A percentile compares a stretch with the other conserved stretches of the same genome.
Conservation (phyloP, 1,140 invertebrate species). For the Aphis craccivora region DNA sequence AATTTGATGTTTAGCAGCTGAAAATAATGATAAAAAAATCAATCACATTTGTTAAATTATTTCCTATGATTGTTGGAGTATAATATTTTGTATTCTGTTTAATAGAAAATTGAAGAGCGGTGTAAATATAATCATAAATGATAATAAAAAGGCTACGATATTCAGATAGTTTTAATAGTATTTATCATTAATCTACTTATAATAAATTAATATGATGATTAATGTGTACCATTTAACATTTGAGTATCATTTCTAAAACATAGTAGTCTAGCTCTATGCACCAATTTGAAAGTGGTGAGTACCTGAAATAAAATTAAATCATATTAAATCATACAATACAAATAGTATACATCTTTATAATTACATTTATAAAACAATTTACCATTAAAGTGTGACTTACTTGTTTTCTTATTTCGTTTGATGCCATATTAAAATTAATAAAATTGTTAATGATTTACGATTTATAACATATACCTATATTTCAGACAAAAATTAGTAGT, state of each 20-base stretch:
- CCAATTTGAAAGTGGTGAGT: constrained; percentile 13
- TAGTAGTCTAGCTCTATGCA: constrained; percentile 41
- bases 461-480: too few species aligned
- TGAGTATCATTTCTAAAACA: constrained; percentile 52
- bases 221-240: constrained; percentile 35
- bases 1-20: constrained; percentile 47
- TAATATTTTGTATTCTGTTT: too few species aligned
- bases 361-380: background rate
- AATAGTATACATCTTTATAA: background rate
- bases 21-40: background rate
- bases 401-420: constrained; percentile 4
- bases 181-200: too few species aligned
- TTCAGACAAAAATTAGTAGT: background rate
- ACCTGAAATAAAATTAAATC: constrained; percentile 35
- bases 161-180: background rate
- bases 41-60: background rate
- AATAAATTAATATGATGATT: background rate
- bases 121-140: background rate
- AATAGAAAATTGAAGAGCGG: background rate
- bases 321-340: background rate
- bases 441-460: background rate
- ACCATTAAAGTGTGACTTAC: background rate
- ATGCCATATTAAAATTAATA: background rate
- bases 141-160: too few species aligned
- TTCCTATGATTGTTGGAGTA: background rate